Percentiles rank a stretch among this genome's conserved stretches.
Conservation (phyloP, 2,113 vertebrate species). For the Prinia subflava region DNA sequence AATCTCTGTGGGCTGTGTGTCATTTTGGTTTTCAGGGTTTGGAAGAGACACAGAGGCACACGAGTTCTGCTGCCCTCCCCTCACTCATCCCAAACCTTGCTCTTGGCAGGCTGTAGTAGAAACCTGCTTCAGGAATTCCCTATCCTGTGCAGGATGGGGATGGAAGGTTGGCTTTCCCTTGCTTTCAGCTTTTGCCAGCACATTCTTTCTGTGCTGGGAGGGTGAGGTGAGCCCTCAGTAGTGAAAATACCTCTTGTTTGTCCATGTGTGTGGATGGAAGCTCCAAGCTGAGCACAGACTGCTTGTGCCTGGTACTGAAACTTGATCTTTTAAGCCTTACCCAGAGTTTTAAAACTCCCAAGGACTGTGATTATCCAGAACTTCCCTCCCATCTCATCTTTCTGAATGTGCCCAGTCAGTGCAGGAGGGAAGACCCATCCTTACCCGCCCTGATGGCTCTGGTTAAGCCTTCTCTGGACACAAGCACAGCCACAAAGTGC, state of each 20-base stretch:
- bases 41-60: neutral
- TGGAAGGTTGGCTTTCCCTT: neutral
- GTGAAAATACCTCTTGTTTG: rapidly evolving
- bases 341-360: neutral
- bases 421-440: neutral
- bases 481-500: neutral
- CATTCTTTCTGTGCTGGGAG: neutral
- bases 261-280: rapidly evolving
- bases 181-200: neutral
- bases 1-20: too few species aligned
- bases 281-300: neutral
- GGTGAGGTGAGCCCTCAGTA: neutral
- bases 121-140: neutral
- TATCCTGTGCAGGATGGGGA: neutral
- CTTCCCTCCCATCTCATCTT: neutral
- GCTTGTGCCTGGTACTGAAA: neutral
- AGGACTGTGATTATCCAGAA: neutral
- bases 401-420: neutral
- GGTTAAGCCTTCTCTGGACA: neutral
- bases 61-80: rapidly evolving
- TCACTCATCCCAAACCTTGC: neutral
- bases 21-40: neutral
- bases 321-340: neutral
- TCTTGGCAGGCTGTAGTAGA: neutral
- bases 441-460: neutral